Base-by-base conservation (phyloP, 2,113 vertebrate genomes). In the Sminthopsis crassicaudata region DNA sequence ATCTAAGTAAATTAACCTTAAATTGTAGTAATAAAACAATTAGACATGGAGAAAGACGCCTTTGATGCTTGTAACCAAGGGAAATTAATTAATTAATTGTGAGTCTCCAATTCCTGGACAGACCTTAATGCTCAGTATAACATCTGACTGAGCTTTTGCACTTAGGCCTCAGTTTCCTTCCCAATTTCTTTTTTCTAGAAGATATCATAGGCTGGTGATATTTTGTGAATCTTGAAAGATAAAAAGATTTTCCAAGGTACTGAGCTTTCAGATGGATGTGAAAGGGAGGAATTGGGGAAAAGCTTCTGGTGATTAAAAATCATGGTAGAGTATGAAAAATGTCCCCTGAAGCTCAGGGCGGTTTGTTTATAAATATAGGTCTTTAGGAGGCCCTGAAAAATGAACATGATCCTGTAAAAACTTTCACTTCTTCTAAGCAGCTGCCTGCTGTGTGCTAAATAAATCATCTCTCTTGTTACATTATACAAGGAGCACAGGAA, bases 401-500 rank as follows among this genome's bases (percentile, higher is more conserved):
- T 25, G 93, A 96, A 96, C 46, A 27, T 67, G 93, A 95, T 94
- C 95, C 67, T 95, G 93, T 96, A 53, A 97, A 95, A 97, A 19
- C 94, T 96, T 11, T 84, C 94, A 91, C 93, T 95, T 95, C 93
- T 94, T 96, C 89, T 3, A 55, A 97, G 96, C 96, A 96, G 94
- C 96, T 97, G 97, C 96, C 95, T 97, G 96, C 92, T 91, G 95
- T 88, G 60, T 93, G 93, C 92, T 96, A 95, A 97, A 97, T 97
- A 97, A 97, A 98, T 98, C 97, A 94, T 91, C 90, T 36, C 2
- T 91, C 97, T 98, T 96, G 51, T 97, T 98, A 96, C 97, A 95
- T 97, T 96, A 92, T 12, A 94, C 96, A 27, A 89, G 67, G 14
- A 0, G 0, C 76, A 46, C 0, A 0, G 94, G 84, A 93, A 96